Evolutionary conservation across 2,797 vertebrate genomes (phyloP).

Genomic region (Galaxias olidus): DNA sequence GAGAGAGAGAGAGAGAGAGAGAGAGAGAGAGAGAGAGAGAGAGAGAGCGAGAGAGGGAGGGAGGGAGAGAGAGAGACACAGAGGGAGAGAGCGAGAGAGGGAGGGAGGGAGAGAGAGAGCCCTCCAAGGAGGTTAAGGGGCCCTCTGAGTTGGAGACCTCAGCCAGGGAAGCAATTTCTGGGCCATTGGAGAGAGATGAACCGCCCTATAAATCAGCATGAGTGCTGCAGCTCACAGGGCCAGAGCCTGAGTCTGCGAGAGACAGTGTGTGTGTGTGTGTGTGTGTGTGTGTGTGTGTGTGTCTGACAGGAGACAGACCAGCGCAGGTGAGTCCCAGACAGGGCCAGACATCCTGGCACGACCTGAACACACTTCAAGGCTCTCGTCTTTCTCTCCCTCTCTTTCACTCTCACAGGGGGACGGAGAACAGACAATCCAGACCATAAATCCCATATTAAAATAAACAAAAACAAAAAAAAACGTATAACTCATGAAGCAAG

Average conservation of each 20-base stretch:
- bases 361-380: conserved; percentile 69
- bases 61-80: too few relatives aligned
- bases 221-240: background rate
- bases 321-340: conserved; percentile 72
- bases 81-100: too few relatives aligned
- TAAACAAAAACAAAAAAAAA: too few relatives aligned
- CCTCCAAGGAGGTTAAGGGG: background rate
- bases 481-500: too few relatives aligned
- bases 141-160: too few relatives aligned
- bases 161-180: conserved; percentile 7
- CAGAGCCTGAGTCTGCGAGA: conserved; percentile 20
- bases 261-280: conserved; percentile 38
- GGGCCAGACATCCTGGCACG: conserved; percentile 74
- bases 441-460: too few relatives aligned
- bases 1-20: too few relatives aligned
- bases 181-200: conserved; percentile 21
- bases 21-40: too few relatives aligned
- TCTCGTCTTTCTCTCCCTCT: conserved; percentile 65
- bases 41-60: too few relatives aligned
- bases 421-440: too few relatives aligned
- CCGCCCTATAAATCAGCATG: conserved; percentile 45
- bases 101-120: background rate
- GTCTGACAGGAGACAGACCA: conserved; percentile 49
- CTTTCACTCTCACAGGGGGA: too few relatives aligned
- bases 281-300: conserved; percentile 39